Evolutionary conservation across 2,888 invertebrate species (phyloP).

Genomic region (Torymus tubicola): DNA sequence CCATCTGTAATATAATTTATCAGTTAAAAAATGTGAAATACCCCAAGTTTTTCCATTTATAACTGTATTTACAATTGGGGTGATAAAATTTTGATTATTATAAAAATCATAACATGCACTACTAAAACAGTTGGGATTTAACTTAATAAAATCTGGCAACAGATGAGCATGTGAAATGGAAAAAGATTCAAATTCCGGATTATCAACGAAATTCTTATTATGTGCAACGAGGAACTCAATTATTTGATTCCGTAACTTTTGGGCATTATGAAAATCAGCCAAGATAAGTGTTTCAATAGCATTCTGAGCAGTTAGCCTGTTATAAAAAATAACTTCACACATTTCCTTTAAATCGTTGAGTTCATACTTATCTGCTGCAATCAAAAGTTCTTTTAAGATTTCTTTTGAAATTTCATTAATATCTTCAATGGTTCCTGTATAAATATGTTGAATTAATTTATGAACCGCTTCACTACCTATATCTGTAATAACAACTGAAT

Average conservation of each 20-base stretch:
- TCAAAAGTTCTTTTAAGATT: neutral
- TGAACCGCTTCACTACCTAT: neutral
- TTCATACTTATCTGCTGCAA: slow-evolving; percentile 28
- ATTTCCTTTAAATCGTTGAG: slow-evolving; percentile 22
- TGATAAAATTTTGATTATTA: too few species aligned
- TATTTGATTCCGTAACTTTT: neutral
- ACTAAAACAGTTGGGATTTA: too few species aligned
- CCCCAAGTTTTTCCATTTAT: too few species aligned
- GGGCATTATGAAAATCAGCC: neutral
- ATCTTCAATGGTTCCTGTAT: neutral
- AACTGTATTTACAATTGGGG: too few species aligned
- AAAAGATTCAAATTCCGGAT: too few species aligned
- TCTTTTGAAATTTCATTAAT: neutral
- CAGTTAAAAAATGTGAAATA: too few species aligned
- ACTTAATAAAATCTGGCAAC: too few species aligned
- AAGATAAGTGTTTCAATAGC: neutral
- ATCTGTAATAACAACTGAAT: neutral
- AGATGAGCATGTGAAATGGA: too few species aligned
- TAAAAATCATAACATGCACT: too few species aligned
- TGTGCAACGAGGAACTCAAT: slow-evolving; percentile 1
- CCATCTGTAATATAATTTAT: too few species aligned
- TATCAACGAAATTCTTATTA: slow-evolving; percentile 1
- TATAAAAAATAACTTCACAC: slow-evolving; percentile 11
- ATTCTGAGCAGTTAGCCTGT: neutral
- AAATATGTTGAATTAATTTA: neutral